Evolutionary conservation across 2,888 invertebrate genomes (phyloP).

Genomic region (Sthenelais limicola): DNA sequence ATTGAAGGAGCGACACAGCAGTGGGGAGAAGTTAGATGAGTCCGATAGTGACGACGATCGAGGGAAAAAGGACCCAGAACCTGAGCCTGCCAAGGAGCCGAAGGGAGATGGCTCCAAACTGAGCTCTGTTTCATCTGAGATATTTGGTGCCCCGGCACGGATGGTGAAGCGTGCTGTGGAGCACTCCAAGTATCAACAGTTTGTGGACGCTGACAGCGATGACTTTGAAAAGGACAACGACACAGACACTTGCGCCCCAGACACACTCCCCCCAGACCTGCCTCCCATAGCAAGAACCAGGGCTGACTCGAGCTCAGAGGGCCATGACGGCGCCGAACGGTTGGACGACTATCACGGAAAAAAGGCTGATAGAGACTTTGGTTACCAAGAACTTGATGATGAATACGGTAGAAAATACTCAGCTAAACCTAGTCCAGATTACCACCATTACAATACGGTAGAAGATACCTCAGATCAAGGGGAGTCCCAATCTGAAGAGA

Average conservation of each 20-base stretch:
- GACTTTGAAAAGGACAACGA: slow-evolving; percentile 58
- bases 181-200: slow-evolving; percentile 84
- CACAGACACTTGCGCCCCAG: not conserved
- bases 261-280: not conserved
- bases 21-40: slow-evolving; percentile 43
- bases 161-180: slow-evolving; percentile 70
- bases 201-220: slow-evolving; percentile 74
- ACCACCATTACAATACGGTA: slow-evolving; percentile 19
- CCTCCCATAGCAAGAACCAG: slow-evolving; percentile 16
- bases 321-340: slow-evolving; percentile 72
- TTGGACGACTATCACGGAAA: slow-evolving; percentile 71
- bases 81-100: slow-evolving; percentile 27
- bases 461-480: slow-evolving; percentile 42
- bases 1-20: slow-evolving; percentile 46
- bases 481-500: slow-evolving; percentile 35
- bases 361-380: slow-evolving; percentile 56
- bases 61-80: slow-evolving; percentile 23
- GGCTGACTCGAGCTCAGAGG: slow-evolving; percentile 66
- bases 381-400: slow-evolving; percentile 68
- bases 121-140: slow-evolving; percentile 52
- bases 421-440: slow-evolving; percentile 28
- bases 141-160: slow-evolving; percentile 55
- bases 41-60: slow-evolving; percentile 18
- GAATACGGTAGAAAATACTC: slow-evolving; percentile 63
- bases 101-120: slow-evolving; percentile 14